phyloP scores from a whole-genome alignment of 2,797 vertebrate species.

The Gymnocypris eckloni region DNA sequence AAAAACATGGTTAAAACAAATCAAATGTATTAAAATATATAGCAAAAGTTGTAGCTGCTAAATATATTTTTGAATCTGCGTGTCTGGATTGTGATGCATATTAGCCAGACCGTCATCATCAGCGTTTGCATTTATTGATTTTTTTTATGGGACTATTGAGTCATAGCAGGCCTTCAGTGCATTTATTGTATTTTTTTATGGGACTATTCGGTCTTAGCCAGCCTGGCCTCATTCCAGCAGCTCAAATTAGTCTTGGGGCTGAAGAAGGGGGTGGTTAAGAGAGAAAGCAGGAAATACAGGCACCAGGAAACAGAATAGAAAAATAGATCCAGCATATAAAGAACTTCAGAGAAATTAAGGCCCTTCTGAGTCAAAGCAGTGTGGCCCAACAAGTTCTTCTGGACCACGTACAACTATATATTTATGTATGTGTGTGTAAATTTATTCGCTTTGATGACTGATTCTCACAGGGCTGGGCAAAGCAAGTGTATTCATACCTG shows the following conservation, averaged over 20 bases:
- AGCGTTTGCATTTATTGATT: slow-evolving; percentile 6
- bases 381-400: slow-evolving; percentile 53
- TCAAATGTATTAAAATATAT: background rate
- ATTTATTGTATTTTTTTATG: slow-evolving; percentile 22
- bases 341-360: slow-evolving; percentile 14
- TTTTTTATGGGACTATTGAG: slow-evolving; percentile 23
- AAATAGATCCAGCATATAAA: slow-evolving; percentile 18
- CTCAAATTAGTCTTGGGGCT: slow-evolving; percentile 35
- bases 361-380: slow-evolving; percentile 6
- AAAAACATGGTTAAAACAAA: background rate
- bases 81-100: slow-evolving; percentile 1
- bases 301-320: slow-evolving; percentile 14
- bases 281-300: slow-evolving; percentile 14
- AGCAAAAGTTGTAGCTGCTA: background rate
- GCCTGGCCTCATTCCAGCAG: slow-evolving; percentile 40
- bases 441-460: background rate
- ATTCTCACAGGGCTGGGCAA: slow-evolving; percentile 33
- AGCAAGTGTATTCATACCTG: slow-evolving; percentile 39
- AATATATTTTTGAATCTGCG: slow-evolving; percentile 1
- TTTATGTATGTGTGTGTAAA: background rate
- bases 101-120: background rate
- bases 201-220: slow-evolving; percentile 3
- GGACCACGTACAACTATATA: background rate
- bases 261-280: slow-evolving; percentile 13
- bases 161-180: slow-evolving; percentile 2